Percentiles rank a stretch among this genome's conserved stretches.
Conservation (phyloP, 2,113 vertebrate species). For the Phainopepla nitens region DNA sequence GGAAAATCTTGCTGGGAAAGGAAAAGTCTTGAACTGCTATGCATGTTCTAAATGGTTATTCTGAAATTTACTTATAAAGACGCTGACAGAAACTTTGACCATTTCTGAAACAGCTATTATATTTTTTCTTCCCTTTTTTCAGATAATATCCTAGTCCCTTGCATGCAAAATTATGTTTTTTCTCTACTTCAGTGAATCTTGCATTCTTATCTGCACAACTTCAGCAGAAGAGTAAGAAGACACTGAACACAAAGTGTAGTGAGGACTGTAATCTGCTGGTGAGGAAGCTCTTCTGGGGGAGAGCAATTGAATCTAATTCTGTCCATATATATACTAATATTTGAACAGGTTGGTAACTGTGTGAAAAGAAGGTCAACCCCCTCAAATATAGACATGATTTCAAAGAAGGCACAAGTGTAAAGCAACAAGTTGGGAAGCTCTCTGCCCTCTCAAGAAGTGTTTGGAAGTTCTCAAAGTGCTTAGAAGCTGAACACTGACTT, state of each 20-base stretch:
- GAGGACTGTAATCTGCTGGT: not conserved
- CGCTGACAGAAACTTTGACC: not conserved
- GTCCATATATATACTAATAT: not conserved
- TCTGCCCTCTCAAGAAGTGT: not conserved
- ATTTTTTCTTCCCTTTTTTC: not conserved
- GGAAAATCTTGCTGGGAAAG: not conserved
- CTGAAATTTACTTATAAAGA: not conserved
- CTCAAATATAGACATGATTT: not conserved
- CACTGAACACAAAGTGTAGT: not conserved
- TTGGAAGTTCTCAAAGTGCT: not conserved
- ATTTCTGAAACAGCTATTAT: not conserved
- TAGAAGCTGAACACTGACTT: not conserved
- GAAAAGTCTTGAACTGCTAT: not conserved
- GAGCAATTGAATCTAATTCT: not conserved
- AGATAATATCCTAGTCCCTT: not conserved
- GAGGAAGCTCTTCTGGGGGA: not conserved
- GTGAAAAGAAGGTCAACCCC: not conserved
- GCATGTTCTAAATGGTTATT: not conserved
- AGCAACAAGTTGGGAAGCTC: not conserved
- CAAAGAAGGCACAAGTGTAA: not conserved
- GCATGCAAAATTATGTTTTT: not conserved
- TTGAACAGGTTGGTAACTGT: not conserved
- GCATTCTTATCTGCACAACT: not conserved
- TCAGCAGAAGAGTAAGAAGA: not conserved
- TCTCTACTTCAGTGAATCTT: not conserved